A percentile compares a stretch with the other conserved stretches of the same genome.
These are phyloP conservation scores for Diacarnus erythraeanus DNA, from an alignment of 37 sponge, comb jelly and placozoan genomes.

Conservation along the genomic window DNA sequence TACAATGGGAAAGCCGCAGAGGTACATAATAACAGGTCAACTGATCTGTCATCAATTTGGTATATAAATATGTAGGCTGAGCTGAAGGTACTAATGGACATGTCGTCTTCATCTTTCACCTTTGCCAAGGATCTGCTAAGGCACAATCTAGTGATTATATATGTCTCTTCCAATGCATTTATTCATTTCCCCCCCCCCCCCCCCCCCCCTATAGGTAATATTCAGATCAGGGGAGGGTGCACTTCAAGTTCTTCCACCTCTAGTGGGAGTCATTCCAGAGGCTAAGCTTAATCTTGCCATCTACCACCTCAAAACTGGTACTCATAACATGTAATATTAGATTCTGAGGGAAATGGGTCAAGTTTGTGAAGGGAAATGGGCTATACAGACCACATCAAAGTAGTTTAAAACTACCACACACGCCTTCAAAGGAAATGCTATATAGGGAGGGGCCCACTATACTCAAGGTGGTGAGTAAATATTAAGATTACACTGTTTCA, in stretches of 20 bases:
- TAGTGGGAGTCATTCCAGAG: constrained; percentile 93
- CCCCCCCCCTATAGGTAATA: constrained; percentile 73
- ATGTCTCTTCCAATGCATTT: not conserved
- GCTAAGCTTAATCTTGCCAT: constrained; percentile 95
- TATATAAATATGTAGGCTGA: constrained; percentile 90
- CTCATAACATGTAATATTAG: too few relatives aligned
- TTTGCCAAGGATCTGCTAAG: constrained; percentile 94
- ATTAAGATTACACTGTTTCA: not conserved
- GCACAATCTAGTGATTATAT: constrained; percentile 83
- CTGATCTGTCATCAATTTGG: not conserved
- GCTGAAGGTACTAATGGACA: constrained; percentile 86
- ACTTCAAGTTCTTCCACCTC: constrained; percentile 90
- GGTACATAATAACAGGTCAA: constrained; percentile 25
- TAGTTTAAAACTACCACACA: too few relatives aligned
- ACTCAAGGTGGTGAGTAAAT: constrained; percentile 1
- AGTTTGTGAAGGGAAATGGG: too few relatives aligned
- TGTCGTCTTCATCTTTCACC: constrained; percentile 73
- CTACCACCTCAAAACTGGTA: constrained; percentile 84
- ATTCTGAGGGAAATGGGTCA: not conserved
- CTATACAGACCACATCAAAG: too few relatives aligned
- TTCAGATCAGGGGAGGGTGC: constrained; percentile 97
- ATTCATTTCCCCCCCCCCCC: too few relatives aligned
- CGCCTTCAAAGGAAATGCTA: too few relatives aligned
- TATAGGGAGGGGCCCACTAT: too few relatives aligned
- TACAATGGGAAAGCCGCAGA: constrained; percentile 99